These are phyloP conservation scores for Enteromius anoplus DNA, from an alignment of 2,797 vertebrate genomes.

Conservation along the genomic window DNA sequence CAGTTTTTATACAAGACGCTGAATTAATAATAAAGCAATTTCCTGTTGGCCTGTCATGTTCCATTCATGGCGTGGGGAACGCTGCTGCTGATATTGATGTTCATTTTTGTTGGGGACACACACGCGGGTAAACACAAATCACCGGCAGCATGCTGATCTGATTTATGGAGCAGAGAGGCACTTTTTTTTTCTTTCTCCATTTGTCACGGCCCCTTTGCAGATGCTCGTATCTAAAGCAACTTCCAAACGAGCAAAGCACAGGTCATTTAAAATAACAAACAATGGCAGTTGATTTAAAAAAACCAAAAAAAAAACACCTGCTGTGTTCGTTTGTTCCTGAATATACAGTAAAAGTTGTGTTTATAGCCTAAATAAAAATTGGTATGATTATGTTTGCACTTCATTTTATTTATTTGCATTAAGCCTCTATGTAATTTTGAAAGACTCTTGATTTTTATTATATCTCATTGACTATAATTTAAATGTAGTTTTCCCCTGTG, in stretches of 20 bases:
- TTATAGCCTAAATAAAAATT: not conserved
- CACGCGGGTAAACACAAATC: constrained; percentile 26
- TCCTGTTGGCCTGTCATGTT: constrained; percentile 44
- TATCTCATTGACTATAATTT: too few relatives aligned
- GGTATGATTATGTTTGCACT: not conserved
- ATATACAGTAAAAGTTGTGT: not conserved
- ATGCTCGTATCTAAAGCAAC: not conserved
- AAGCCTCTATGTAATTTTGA: too few relatives aligned
- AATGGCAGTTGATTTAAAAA: not conserved
- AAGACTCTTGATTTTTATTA: not conserved
- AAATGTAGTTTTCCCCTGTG: not conserved
- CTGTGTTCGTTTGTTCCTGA: not conserved
- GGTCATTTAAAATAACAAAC: not conserved
- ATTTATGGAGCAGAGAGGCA: not conserved
- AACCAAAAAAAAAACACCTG: not conserved
- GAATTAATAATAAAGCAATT: constrained; percentile 49
- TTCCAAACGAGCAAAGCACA: not conserved
- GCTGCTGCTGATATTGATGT: constrained; percentile 23
- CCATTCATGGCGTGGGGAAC: not conserved
- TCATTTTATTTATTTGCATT: not conserved
- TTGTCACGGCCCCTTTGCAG: not conserved
- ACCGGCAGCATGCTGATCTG: constrained; percentile 11
- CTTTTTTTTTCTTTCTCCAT: not conserved
- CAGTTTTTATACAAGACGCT: constrained; percentile 43
- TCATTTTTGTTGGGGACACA: constrained; percentile 42